Evolutionary conservation across 2,797 vertebrate species (phyloP).

Genomic region (Triplophysa bombifrons): DNA sequence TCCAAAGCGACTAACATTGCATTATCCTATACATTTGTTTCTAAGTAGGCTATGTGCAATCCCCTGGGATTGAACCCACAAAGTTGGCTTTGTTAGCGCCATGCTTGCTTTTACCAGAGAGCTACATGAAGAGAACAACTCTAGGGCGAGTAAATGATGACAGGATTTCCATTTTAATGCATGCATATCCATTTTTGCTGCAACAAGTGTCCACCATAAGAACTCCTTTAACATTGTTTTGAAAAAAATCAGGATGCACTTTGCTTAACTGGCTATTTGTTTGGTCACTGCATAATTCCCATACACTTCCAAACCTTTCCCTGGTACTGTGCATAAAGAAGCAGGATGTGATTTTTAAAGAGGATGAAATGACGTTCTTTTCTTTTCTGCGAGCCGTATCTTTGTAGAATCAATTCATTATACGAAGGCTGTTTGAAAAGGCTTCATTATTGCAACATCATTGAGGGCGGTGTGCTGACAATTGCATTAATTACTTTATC

Average conservation of each 20-base stretch:
- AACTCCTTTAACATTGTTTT: background rate
- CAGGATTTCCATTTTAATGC: too few species aligned
- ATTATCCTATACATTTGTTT: too few species aligned
- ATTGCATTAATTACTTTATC: slow-evolving; percentile 79
- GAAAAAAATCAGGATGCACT: too few species aligned
- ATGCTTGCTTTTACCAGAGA: too few species aligned
- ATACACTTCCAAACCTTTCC: background rate
- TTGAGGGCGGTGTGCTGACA: slow-evolving; percentile 74
- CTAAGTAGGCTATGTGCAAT: too few species aligned
- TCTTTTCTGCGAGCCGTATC: slow-evolving; percentile 1
- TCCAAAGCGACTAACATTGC: too few species aligned
- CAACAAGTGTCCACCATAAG: background rate
- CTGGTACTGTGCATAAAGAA: background rate
- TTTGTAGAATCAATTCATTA: slow-evolving; percentile 31
- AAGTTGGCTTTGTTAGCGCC: too few species aligned
- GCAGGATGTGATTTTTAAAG: background rate
- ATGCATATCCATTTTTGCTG: too few species aligned
- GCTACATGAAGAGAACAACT: too few species aligned
- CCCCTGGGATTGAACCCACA: too few species aligned
- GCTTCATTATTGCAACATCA: slow-evolving; percentile 57
- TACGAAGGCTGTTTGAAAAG: slow-evolving; percentile 17
- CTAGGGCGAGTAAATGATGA: too few species aligned
- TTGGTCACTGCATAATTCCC: background rate
- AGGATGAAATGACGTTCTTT: background rate
- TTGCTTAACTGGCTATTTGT: too few species aligned